Evolutionary conservation across 2,113 vertebrate species (phyloP).

Genomic region (Cheirogaleus medius): DNA sequence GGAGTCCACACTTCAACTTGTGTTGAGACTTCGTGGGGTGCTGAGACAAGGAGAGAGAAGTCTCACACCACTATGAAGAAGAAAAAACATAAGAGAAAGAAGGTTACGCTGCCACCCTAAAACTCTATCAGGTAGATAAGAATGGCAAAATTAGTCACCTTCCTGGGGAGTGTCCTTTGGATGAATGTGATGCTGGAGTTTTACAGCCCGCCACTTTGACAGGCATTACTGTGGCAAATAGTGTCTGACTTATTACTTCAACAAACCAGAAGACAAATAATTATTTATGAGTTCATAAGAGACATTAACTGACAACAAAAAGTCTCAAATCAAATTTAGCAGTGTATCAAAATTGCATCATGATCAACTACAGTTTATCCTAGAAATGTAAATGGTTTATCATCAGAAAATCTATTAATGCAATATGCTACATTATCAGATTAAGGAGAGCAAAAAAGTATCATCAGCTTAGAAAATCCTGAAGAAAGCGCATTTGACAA

Average conservation of each 20-base stretch:
- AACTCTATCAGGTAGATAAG: conserved; percentile 99
- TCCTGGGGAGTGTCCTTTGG: conserved; percentile 96
- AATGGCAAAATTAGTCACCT: conserved; percentile 98
- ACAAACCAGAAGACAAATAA: conserved; percentile 98
- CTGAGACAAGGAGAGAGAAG: conserved; percentile 99
- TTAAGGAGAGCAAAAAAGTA: background rate
- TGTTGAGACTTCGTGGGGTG: conserved; percentile 97
- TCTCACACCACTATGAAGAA: conserved; percentile 99
- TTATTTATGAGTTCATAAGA: conserved; percentile 77
- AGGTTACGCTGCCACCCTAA: conserved; percentile 98
- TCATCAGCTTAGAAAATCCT: background rate
- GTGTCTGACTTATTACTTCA: conserved; percentile 99
- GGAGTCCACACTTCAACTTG: conserved; percentile 98
- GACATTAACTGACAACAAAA: conserved; percentile 17
- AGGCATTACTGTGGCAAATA: conserved; percentile 99
- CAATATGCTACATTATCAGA: background rate
- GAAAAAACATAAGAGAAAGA: conserved; percentile 99
- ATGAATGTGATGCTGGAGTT: conserved; percentile 97
- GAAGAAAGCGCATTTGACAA: background rate
- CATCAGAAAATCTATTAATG: background rate
- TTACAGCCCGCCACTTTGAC: conserved; percentile 99
- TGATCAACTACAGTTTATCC: background rate
- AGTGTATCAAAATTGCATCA: background rate
- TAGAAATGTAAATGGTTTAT: background rate
- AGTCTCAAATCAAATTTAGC: background rate